Evolutionary conservation across 2,888 invertebrate species (phyloP), one percentile per base, ranked within the genome.

Genomic region (Campopleginae sp.): DNA sequence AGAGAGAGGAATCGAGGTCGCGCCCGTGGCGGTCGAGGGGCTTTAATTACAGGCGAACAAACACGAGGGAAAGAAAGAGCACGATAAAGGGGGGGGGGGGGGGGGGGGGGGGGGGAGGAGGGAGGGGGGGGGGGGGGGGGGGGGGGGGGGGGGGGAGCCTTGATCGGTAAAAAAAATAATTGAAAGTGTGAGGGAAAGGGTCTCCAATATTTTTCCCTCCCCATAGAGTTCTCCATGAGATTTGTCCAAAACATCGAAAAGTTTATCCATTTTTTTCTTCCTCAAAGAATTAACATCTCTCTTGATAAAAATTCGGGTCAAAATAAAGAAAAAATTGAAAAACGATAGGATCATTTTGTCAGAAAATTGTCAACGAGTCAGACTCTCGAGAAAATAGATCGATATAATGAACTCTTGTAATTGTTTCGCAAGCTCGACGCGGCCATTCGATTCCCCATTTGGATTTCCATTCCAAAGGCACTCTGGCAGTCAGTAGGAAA

Each of bases 11-110:
- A 89, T 89, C 88, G 87, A 89, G 88, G 87, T 88, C 88, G 86
- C 88, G 88, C 87, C 85, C 78, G 82, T 70, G 81, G 80, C 85
- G 85, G 86, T 87, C 88, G 86, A 86, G 84, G 71, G 86, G 86
- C 88, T 89, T 90, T 90, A 90, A 90, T 90, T 90, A 90, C 90
- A 89, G 89, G 85, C 88, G 88, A 86, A 89, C 87, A 87, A 86
- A 87, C 84, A 86, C 72, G 68, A 71, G 71, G 83, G 79, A 74
- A 76, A 83, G 75, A 80, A 48, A 33, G 58, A 66, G 76, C 76
- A 58, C 38, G 65, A 72, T 65, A 72, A 71, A 63, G 48, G 78
- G 78, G 51, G 80, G 75, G 77, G 61, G 71, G 75, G 77, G 68
- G 77, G 68, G 77, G 58, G 77, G 17, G 76, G 10, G 66, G 51